Conservation (phyloP, 2,888 invertebrate genomes). For the Lepeophtheirus nordmannii region DNA sequence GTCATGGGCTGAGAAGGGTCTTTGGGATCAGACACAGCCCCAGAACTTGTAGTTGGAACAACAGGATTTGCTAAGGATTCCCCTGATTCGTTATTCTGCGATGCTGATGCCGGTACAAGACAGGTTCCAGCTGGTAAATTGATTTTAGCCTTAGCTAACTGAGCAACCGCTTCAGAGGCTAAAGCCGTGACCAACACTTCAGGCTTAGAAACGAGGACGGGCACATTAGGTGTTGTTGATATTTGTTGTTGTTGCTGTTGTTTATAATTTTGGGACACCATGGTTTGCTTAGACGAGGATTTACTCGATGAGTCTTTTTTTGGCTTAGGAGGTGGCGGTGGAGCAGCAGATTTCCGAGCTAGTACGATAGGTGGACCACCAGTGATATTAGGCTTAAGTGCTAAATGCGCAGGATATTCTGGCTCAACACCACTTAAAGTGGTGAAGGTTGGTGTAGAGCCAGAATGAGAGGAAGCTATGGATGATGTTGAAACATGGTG, state of each 20-base stretch:
- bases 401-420: neutral
- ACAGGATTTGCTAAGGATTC: neutral
- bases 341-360: constrained; percentile 17
- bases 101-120: constrained; percentile 9
- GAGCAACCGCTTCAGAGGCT: constrained; percentile 16
- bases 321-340: neutral
- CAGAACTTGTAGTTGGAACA: neutral
- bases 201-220: constrained; percentile 5
- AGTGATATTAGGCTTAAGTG: neutral
- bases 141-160: constrained; percentile 16
- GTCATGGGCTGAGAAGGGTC: constrained; percentile 15
- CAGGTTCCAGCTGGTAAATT: constrained; percentile 19
- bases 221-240: neutral
- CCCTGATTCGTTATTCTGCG: neutral
- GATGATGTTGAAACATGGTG: constrained; percentile 9
- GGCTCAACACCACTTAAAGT: constrained; percentile 6
- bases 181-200: constrained; percentile 14
- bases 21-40: neutral
- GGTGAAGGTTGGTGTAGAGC: constrained; percentile 15
- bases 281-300: no score
- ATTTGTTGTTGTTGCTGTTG: no score
- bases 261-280: no score
- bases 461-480: neutral
- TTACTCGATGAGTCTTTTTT: neutral
- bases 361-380: constrained; percentile 2